These are phyloP conservation scores for Mya arenaria DNA, from an alignment of 1,140 invertebrate genomes.

Conservation along the genomic window DNA sequence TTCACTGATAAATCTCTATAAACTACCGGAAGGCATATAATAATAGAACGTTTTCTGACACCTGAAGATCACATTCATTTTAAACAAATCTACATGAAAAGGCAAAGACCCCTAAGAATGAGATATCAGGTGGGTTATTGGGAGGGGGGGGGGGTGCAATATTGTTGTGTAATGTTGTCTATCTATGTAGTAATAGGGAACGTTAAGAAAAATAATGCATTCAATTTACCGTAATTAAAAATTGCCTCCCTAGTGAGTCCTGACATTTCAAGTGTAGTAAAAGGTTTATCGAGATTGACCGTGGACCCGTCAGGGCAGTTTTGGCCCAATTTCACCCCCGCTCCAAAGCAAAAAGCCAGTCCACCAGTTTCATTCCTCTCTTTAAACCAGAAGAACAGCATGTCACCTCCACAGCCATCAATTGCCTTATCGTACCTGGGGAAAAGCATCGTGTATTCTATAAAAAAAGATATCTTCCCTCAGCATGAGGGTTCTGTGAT, in stretches of 20 bases:
- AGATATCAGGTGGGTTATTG: no score
- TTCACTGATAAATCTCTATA: background rate
- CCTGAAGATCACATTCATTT: no score
- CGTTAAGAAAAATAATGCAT: no score
- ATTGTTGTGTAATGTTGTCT: no score
- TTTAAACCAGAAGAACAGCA: background rate
- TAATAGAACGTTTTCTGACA: no score
- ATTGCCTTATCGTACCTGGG: background rate
- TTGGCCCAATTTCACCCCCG: background rate
- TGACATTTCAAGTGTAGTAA: background rate
- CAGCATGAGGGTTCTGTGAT: no score
- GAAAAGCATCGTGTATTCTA: no score
- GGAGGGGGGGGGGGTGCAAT: no score
- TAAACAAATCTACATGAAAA: no score
- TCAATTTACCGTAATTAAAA: background rate
- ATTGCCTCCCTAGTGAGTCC: background rate
- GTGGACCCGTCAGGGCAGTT: background rate
- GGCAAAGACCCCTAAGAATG: no score
- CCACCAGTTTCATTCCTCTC: background rate
- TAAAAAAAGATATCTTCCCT: no score
- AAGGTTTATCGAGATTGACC: background rate
- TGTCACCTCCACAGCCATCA: background rate
- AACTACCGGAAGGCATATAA: background rate
- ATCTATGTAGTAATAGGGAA: no score
- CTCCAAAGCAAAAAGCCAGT: background rate